Evolutionary conservation across 2,797 vertebrate species (phyloP).

Genomic region (Enteromius mattozi): DNA sequence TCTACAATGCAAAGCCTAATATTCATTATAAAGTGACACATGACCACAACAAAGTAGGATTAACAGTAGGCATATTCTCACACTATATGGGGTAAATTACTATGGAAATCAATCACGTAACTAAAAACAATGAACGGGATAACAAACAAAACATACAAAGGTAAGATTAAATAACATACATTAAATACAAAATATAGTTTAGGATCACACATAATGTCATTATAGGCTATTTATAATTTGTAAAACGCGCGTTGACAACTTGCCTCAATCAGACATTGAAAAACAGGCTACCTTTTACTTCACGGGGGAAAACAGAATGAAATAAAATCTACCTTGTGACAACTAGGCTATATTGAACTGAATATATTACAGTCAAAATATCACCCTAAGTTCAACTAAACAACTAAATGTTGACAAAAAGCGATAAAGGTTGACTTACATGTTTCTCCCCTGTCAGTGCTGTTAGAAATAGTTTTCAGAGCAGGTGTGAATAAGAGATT

Average conservation of each 20-base stretch:
- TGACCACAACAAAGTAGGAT: neutral
- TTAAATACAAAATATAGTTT: neutral
- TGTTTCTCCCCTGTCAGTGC: neutral
- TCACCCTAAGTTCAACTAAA: neutral
- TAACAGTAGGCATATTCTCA: neutral
- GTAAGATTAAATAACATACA: neutral
- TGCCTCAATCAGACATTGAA: neutral
- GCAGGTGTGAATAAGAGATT: neutral
- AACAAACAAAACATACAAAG: neutral
- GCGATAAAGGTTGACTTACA: neutral
- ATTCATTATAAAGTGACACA: neutral
- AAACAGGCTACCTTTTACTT: neutral
- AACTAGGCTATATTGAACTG: neutral
- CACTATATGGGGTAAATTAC: neutral
- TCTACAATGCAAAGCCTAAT: neutral
- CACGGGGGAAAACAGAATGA: neutral
- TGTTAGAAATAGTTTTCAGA: neutral
- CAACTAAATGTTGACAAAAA: neutral
- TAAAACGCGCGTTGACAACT: neutral
- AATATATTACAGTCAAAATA: neutral
- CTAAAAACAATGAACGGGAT: neutral
- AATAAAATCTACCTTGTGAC: neutral
- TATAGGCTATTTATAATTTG: neutral
- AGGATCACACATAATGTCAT: neutral
- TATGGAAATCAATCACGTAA: neutral